Conservation (phyloP, 1,140 invertebrate genomes). For the Cotesia vestalis region DNA sequence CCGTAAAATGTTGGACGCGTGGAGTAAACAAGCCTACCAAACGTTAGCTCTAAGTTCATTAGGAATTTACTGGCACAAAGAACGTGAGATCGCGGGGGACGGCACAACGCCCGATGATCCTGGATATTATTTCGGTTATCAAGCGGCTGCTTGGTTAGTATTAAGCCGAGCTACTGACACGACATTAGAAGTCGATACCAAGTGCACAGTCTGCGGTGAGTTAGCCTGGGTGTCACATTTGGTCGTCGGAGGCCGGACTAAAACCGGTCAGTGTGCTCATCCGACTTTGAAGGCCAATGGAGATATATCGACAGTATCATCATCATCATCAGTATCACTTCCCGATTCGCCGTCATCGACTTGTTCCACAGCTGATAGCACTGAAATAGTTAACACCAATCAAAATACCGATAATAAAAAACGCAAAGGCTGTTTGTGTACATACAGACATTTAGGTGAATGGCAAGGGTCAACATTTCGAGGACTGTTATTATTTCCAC, state of each 20-base stretch:
- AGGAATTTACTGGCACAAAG: conserved; percentile 7
- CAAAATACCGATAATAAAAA: neutral
- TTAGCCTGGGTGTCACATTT: conserved; percentile 31
- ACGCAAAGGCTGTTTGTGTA: conserved; percentile 25
- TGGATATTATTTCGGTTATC: conserved; percentile 32
- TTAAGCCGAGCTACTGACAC: conserved; percentile 17
- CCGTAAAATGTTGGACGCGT: conserved; percentile 13
- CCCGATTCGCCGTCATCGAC: too few relatives aligned
- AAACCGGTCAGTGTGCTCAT: conserved; percentile 29
- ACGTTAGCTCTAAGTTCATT: conserved; percentile 22
- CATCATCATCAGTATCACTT: too few relatives aligned
- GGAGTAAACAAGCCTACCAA: conserved; percentile 27
- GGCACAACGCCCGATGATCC: neutral
- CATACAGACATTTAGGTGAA: conserved; percentile 29
- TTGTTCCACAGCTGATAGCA: too few relatives aligned
- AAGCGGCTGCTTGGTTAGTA: conserved; percentile 27
- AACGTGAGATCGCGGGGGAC: neutral
- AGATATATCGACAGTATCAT: neutral
- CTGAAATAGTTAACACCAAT: too few relatives aligned
- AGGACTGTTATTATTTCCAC: conserved; percentile 30
- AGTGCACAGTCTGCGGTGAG: conserved; percentile 26
- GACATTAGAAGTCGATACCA: conserved; percentile 16
- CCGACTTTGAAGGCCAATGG: conserved; percentile 14
- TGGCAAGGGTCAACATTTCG: conserved; percentile 26
- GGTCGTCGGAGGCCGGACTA: conserved; percentile 24